Percentiles rank a stretch among this genome's conserved stretches.
Evolutionary conservation across 1,140 invertebrate genomes (phyloP).

Genomic region (Rhopalosiphum maidis): DNA sequence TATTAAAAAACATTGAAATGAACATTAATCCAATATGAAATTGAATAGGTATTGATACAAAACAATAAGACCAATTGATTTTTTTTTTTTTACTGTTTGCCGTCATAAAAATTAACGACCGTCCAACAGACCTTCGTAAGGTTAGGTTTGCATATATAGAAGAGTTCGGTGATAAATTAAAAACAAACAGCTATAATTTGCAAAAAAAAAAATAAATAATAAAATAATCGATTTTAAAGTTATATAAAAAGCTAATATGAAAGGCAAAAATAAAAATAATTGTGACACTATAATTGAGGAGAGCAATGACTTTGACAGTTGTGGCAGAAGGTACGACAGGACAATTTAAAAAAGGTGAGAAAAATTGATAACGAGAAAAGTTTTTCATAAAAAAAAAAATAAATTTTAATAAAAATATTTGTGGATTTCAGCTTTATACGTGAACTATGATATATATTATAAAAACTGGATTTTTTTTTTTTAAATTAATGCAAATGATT

Average conservation of each 20-base stretch:
- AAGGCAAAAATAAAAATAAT: background rate
- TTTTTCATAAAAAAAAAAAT: background rate
- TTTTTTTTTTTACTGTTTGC: background rate
- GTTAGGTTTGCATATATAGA: background rate
- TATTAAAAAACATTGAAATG: background rate
- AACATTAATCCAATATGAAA: slow-evolving; percentile 2
- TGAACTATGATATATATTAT: background rate
- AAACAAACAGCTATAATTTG: background rate
- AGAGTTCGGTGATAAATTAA: background rate
- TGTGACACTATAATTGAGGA: background rate
- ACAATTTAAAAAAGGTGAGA: background rate
- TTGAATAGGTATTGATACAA: slow-evolving; percentile 11
- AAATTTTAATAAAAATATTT: slow-evolving; percentile 10
- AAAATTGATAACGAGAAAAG: background rate
- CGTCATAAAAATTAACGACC: background rate
- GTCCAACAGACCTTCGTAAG: background rate
- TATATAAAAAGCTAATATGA: background rate
- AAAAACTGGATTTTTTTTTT: background rate
- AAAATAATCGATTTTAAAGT: background rate
- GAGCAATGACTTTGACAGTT: background rate
- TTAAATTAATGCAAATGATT: background rate
- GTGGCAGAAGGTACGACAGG: background rate
- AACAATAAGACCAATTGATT: background rate
- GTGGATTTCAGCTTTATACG: background rate
- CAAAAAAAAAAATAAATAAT: background rate